Evolutionary conservation across 2,797 vertebrate genomes (phyloP).

Genomic region (Delichon dasypus): DNA sequence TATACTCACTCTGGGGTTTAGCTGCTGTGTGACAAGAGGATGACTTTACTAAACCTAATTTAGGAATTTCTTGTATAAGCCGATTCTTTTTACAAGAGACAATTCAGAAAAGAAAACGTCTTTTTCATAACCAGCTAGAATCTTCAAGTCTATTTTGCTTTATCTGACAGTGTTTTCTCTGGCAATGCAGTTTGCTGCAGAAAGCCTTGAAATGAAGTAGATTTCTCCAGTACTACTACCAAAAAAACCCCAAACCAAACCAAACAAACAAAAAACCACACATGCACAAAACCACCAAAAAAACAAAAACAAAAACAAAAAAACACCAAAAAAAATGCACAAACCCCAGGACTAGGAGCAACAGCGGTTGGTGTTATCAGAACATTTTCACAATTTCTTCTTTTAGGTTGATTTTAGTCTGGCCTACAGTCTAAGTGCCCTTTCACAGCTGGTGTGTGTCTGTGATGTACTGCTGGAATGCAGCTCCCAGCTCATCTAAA

Average conservation of each 20-base stretch:
- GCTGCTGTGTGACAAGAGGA: not conserved
- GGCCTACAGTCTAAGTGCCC: not conserved
- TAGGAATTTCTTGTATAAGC: conserved; percentile 3
- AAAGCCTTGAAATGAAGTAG: not conserved
- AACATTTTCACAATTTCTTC: not conserved
- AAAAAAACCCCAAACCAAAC: not conserved
- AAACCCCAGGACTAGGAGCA: not conserved
- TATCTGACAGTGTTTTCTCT: not conserved
- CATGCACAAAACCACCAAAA: not conserved
- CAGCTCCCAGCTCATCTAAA: not conserved
- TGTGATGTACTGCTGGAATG: not conserved
- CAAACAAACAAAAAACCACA: too few relatives aligned
- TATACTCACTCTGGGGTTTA: not conserved
- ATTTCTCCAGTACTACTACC: not conserved
- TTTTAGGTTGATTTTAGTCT: not conserved
- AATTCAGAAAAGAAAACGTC: not conserved
- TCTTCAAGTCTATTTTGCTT: not conserved
- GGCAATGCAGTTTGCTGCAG: not conserved
- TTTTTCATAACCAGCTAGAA: not conserved
- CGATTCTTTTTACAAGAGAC: not conserved
- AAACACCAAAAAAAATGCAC: too few relatives aligned
- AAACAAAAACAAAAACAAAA: not conserved
- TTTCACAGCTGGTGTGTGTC: not conserved
- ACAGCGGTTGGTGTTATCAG: not conserved
- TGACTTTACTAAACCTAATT: not conserved